Percentiles rank a stretch among this genome's conserved stretches.
These are phyloP conservation scores for Saccostrea cuccullata DNA, from an alignment of 1,140 invertebrate species.

Conservation along the genomic window DNA sequence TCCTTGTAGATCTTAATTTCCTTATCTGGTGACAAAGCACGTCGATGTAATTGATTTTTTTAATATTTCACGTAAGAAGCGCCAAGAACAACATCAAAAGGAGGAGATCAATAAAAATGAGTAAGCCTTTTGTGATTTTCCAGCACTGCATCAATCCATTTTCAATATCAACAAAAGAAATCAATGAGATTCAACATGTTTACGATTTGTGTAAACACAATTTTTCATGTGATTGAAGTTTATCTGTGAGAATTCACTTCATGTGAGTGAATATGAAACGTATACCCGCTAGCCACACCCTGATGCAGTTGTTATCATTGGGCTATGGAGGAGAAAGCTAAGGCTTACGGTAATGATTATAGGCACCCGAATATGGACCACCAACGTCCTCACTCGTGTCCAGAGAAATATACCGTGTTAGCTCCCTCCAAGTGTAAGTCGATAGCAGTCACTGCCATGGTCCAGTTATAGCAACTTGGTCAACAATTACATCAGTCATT, in stretches of 20 bases:
- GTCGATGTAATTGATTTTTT: conserved; percentile 11
- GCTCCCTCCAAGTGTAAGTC: conserved; percentile 67
- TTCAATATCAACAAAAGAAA: not conserved
- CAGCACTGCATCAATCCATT: not conserved
- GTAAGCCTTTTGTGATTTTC: not conserved
- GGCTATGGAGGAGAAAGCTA: not conserved
- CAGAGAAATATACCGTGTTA: conserved; percentile 69
- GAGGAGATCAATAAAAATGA: not conserved
- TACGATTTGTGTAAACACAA: not conserved
- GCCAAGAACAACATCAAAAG: not conserved
- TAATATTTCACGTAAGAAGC: not conserved
- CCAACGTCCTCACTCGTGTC: conserved; percentile 67
- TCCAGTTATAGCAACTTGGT: not conserved
- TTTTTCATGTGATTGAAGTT: not conserved
- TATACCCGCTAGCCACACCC: conserved; percentile 4
- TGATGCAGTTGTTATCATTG: not conserved
- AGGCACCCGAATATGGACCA: conserved; percentile 63
- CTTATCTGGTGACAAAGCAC: not conserved
- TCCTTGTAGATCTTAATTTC: not conserved
- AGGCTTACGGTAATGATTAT: conserved; percentile 67
- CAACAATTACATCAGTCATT: conserved; percentile 10
- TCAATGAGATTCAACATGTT: not conserved
- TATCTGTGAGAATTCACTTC: not conserved
- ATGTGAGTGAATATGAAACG: not conserved
- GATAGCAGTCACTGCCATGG: conserved; percentile 56